These are phyloP conservation scores for Erinaceus europaeus DNA, from an alignment of 2,113 vertebrate species.

Conservation along the genomic window DNA sequence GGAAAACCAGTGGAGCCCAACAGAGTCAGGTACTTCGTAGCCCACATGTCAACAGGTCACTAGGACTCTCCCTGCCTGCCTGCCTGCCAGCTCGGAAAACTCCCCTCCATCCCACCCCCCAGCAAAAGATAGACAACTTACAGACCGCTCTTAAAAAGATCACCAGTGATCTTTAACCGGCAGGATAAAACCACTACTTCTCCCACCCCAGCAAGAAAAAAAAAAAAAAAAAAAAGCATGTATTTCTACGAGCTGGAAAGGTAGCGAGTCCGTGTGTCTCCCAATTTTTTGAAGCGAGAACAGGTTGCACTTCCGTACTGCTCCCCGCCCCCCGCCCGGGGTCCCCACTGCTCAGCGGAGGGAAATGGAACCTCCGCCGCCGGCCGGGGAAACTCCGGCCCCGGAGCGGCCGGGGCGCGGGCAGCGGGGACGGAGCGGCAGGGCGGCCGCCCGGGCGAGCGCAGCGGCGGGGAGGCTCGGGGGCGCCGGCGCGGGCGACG, in stretches of 20 bases:
- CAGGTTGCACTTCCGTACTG: slow-evolving; percentile 69
- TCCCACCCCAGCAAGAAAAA: slow-evolving; percentile 39
- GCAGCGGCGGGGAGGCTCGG: too few species aligned
- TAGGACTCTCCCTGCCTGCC: too few species aligned
- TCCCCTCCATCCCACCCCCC: neutral
- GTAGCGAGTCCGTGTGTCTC: slow-evolving; percentile 8
- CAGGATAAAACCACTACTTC: slow-evolving; percentile 47
- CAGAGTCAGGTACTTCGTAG: slow-evolving; percentile 4
- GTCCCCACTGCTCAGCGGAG: neutral
- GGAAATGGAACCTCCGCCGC: slow-evolving; percentile 27
- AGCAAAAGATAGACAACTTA: slow-evolving; percentile 39
- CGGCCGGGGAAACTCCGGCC: neutral
- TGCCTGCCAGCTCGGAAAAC: neutral
- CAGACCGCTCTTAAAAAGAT: slow-evolving; percentile 50
- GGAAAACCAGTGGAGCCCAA: slow-evolving; percentile 15
- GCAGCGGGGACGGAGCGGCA: too few species aligned
- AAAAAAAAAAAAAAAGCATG: too few species aligned
- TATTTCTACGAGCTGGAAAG: slow-evolving; percentile 9
- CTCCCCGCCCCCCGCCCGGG: neutral
- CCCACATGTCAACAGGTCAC: slow-evolving; percentile 7
- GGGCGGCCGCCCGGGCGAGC: neutral
- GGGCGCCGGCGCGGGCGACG: neutral
- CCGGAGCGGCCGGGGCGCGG: neutral
- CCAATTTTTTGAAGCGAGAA: slow-evolving; percentile 17
- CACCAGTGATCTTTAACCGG: slow-evolving; percentile 44